Base-by-base conservation (phyloP, 2,888 invertebrate species). In the Tuberolachnus salignus region DNA sequence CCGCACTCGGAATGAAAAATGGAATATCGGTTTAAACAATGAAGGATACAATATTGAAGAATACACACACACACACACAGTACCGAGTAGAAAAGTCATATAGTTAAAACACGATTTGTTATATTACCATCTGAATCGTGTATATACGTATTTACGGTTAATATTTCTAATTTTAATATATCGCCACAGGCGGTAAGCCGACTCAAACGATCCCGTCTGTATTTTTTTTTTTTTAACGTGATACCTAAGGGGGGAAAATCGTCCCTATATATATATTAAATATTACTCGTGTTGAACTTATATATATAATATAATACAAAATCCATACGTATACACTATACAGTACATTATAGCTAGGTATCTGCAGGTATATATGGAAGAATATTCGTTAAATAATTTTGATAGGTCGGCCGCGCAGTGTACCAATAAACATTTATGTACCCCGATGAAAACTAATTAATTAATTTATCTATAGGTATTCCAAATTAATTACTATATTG, bases 141-240 rank as follows among this genome's bases (percentile, higher is more conserved):
- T 34, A 34, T 34, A n/a, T n/a, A n/a, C n/a, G n/a, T n/a, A 69
- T 78, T 78, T 78, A 78, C 67, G 78, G 78, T 78, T 78, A 78
- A 78, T 78, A 78, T 69, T 78, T 78, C 69, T 78, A 78, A 78
- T 78, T 78, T 78, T 78, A 78, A 78, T 59, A 69, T 21, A 69
- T 69, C 78, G n/a, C 78, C 49, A 34, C 78, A 34, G 78, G 78
- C 61, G 78, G 78, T 78, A 69, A 61, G 51, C 21, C 57, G 69
- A 51, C 78, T 59, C 78, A 78, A 78, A 78, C 69, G 69, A 69
- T 69, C 26, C 75, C 59, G n/a, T 78, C 61, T 61, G 51, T 51
- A 49, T 75, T 75, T 67, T 75, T 61, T 61, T n/a, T 75, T 67
- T 59, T 42, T 11, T 21, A 23, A 49, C 51, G 21, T 14, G 9